Base-by-base conservation (phyloP, 2,797 vertebrate species). In the Staurois parvus region DNA sequence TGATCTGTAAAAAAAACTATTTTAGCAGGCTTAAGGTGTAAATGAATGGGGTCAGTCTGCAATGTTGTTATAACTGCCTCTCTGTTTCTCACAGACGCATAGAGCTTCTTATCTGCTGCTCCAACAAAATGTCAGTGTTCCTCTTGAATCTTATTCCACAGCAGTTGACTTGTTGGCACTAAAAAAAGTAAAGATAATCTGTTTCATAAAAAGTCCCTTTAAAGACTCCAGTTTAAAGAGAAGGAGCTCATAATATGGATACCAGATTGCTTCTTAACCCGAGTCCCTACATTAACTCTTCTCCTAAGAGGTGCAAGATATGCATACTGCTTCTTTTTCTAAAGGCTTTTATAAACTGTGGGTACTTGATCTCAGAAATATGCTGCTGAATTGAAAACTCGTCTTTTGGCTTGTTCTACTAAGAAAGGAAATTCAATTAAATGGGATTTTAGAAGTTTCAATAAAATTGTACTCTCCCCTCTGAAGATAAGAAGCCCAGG, bases 381-480 rank as follows among this genome's bases (percentile, higher is more conserved):
- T 93, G 90, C 92, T 93, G 95, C 91, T 96, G 97, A 97, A 99
- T 97, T 96, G 96, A 97, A 98, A 97, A 96, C 95, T 95, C 96
- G 92, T 94, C 96, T 97, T 97, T 97, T 96, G 97, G 97, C 97
- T 96, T 95, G 96, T 96, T 97, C 96, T 95, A 97, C 96, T 96
- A 89, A 91, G 88, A 93, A 94, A 95, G 96, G 96, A 98, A 99
- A 99, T 99, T 98, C 97, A 99, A 99, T 99, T 99, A 99, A 98
- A 97, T 96, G 96, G 97, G 97, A 97, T 99, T 99, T 98, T 97
- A 97, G 96, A 94, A 93, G 96, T 97, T 96, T 99, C 97, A 98
- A 99, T 99, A 97, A 97, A 96, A 96, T 95, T 94, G 95, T 96
- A 96, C 96, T 96, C 95, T 94, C 94, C 94, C 92, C 93, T 90